phyloP scores from a whole-genome alignment of 2,113 vertebrate species.

The Oncorhynchus gorbuscha region DNA sequence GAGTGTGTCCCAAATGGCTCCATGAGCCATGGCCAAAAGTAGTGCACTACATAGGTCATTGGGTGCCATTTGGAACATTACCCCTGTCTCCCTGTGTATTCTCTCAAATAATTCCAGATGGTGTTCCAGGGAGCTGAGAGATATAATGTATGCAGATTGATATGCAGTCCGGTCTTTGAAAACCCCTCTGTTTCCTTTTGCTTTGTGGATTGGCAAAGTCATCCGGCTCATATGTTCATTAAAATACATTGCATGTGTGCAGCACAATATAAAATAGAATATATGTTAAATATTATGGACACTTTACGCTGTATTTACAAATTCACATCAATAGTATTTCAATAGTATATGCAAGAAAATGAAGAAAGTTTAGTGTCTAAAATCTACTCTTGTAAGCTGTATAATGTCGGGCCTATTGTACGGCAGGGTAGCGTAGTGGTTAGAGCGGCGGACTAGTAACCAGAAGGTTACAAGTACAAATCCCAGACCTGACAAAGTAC shows the following conservation, averaged over 20 bases:
- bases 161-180: background rate
- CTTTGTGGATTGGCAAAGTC: background rate
- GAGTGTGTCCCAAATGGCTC: too few relatives aligned
- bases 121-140: background rate
- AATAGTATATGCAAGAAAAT: background rate
- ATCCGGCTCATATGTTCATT: constrained; percentile 8
- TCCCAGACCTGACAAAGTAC: too few relatives aligned
- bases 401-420: too few relatives aligned
- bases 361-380: background rate
- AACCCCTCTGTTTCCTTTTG: background rate
- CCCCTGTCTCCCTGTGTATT: background rate
- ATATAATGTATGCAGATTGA: constrained; percentile 18
- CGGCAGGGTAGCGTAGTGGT: too few relatives aligned
- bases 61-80: too few relatives aligned
- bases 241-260: constrained; percentile 2
- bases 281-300: background rate
- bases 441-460: too few relatives aligned
- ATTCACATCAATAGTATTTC: background rate
- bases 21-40: too few relatives aligned
- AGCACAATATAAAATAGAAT: constrained; percentile 5
- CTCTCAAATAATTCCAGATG: constrained; percentile 19
- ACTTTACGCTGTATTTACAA: background rate
- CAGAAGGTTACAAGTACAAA: too few relatives aligned
- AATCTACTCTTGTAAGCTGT: background rate
- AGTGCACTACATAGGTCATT: too few relatives aligned